These are phyloP conservation scores for Trichogramma dendrolimi DNA, from an alignment of 2,888 invertebrate genomes.

Conservation along the genomic window DNA sequence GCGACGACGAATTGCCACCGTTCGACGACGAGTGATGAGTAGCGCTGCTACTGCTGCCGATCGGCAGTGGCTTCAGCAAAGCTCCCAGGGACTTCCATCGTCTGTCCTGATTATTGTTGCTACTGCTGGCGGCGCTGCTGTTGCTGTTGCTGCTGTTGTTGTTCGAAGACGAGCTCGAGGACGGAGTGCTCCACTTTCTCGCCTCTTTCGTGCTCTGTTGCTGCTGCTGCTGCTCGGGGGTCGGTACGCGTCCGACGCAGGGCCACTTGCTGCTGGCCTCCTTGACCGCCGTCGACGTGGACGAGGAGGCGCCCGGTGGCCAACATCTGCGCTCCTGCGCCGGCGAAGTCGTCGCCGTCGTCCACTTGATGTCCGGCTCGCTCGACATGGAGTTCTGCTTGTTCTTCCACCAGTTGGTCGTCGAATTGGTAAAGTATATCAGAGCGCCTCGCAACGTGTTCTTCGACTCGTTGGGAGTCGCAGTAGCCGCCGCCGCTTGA, in stretches of 20 bases:
- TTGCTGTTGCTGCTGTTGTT: slow-evolving; percentile 38
- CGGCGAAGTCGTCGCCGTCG: slow-evolving; percentile 36
- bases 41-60: not conserved
- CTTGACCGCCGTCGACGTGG: slow-evolving; percentile 17
- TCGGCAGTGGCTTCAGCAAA: slow-evolving; percentile 45
- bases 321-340: slow-evolving; percentile 29
- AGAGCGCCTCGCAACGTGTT: slow-evolving; percentile 46
- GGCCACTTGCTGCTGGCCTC: slow-evolving; percentile 14
- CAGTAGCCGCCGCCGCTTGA: slow-evolving; percentile 35
- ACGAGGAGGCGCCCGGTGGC: slow-evolving; percentile 1
- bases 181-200: slow-evolving; percentile 42
- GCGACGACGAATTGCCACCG: slow-evolving; percentile 34
- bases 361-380: slow-evolving; percentile 33
- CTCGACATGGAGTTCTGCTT: slow-evolving; percentile 33
- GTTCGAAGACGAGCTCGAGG: slow-evolving; percentile 34
- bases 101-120: slow-evolving; percentile 45
- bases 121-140: slow-evolving; percentile 36
- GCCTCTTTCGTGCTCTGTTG: slow-evolving; percentile 38
- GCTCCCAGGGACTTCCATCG: slow-evolving; percentile 54
- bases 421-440: slow-evolving; percentile 47
- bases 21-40: not conserved
- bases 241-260: slow-evolving; percentile 1
- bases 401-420: slow-evolving; percentile 50
- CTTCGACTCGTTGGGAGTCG: slow-evolving; percentile 35
- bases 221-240: slow-evolving; percentile 19